Evolutionary conservation across 2,797 vertebrate genomes (phyloP).

Genomic region (Neostethus bicornis): DNA sequence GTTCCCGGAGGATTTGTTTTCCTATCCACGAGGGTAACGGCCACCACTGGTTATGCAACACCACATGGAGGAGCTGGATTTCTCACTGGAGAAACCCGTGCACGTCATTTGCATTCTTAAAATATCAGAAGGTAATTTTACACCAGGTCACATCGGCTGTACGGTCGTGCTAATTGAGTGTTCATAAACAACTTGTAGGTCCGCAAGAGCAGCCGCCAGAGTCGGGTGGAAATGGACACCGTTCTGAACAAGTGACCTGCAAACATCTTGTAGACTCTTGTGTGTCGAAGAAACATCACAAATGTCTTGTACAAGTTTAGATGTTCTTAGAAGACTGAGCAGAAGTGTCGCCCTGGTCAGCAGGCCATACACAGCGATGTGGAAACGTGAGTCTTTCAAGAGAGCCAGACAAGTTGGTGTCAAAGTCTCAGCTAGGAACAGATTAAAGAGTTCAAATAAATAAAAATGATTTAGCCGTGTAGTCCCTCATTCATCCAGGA

Average conservation of each 20-base stretch:
- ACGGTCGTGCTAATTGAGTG: background rate
- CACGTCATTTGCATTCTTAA: slow-evolving; percentile 24
- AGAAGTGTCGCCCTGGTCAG: slow-evolving; percentile 74
- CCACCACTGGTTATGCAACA: slow-evolving; percentile 41
- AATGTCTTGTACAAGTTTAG: slow-evolving; percentile 37
- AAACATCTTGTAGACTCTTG: slow-evolving; percentile 50
- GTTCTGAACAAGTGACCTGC: slow-evolving; percentile 47
- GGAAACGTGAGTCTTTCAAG: slow-evolving; percentile 78
- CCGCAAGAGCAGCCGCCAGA: slow-evolving; percentile 55
- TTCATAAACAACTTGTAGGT: slow-evolving; percentile 7
- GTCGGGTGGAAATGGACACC: slow-evolving; percentile 71
- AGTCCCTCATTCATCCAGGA: too few relatives aligned
- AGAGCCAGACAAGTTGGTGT: slow-evolving; percentile 70
- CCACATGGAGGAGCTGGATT: slow-evolving; percentile 21
- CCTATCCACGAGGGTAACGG: slow-evolving; percentile 6
- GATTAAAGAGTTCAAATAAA: slow-evolving; percentile 13
- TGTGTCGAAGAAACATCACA: slow-evolving; percentile 61
- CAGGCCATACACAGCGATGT: slow-evolving; percentile 73
- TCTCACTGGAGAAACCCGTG: slow-evolving; percentile 9
- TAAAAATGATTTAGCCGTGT: too few relatives aligned
- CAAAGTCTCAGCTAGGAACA: slow-evolving; percentile 60
- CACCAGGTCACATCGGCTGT: slow-evolving; percentile 3
- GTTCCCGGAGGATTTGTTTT: slow-evolving; percentile 3
- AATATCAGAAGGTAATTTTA: slow-evolving; percentile 38
- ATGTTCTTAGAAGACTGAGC: slow-evolving; percentile 60